Evolutionary conservation across 1,140 invertebrate species (phyloP).

Genomic region (Thalassaphorura encarpata): DNA sequence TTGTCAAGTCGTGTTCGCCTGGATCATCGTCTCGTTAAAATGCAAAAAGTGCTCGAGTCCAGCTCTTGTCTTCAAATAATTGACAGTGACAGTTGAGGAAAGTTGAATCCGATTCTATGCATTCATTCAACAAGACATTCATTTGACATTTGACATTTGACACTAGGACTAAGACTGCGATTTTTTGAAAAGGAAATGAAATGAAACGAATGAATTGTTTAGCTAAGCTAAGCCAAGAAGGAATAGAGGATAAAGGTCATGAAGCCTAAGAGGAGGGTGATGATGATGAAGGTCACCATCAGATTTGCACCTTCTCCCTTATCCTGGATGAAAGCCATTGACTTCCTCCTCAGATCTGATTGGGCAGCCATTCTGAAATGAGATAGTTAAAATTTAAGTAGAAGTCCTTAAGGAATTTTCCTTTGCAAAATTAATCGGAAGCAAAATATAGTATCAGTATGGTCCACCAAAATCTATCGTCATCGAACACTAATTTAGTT

Average conservation of each 20-base stretch:
- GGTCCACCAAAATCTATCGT: too few relatives aligned
- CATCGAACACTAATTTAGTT: too few relatives aligned
- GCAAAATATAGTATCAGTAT: not conserved
- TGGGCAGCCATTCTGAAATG: not conserved
- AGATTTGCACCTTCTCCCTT: not conserved
- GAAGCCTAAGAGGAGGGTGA: not conserved
- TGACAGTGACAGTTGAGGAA: too few relatives aligned
- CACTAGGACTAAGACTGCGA: too few relatives aligned
- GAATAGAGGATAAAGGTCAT: not conserved
- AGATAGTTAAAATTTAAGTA: not conserved
- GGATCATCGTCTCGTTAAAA: too few relatives aligned
- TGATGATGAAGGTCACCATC: not conserved
- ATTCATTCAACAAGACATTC: too few relatives aligned
- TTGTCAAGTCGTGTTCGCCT: too few relatives aligned
- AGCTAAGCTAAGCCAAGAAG: not conserved
- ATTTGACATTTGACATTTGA: too few relatives aligned
- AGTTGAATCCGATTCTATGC: too few relatives aligned
- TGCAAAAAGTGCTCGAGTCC: too few relatives aligned
- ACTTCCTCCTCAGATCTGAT: not conserved
- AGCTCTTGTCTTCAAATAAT: too few relatives aligned
- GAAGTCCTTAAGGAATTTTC: not conserved
- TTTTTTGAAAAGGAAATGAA: too few relatives aligned
- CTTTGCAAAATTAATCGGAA: not conserved
- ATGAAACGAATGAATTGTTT: not conserved
- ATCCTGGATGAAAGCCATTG: not conserved